Base-by-base conservation (phyloP, 2,797 vertebrate species). In the Squalus acanthias region DNA sequence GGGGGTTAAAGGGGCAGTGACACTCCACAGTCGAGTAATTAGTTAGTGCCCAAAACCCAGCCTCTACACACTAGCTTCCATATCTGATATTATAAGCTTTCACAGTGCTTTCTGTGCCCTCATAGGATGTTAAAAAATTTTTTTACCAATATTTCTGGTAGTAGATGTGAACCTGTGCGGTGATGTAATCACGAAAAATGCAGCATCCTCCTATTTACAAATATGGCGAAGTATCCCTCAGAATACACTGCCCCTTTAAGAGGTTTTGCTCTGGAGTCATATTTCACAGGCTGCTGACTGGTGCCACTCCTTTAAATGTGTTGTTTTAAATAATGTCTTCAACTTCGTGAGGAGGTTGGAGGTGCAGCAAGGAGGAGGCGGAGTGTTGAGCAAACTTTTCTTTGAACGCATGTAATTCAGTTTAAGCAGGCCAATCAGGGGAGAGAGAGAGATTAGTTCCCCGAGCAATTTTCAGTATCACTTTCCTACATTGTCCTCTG, bases 231-330 rank as follows among this genome's bases (percentile, higher is more conserved):
- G 57, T 63, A 33, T 6, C 33, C 13, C 12, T 57, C 57, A 63
- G 65, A 93, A 46, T 24, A 3, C 91, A 93, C 91, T 46, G n/a
- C 65, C 91, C 65, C 91, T 93, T 93, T 93, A 93, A 93, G 39
- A 46, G n/a, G 63, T 7, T 79, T 92, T 65, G 60, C 17, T 17
- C 7, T 46, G 39, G 5, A 39, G n/a, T 93, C 91, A 69, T 93
- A 69, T 69, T 60, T 63, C 57, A 89, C 33, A 82, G 87, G 24
- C 24, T 92, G 57, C 57, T 91, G 65, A 93, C 33, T 3, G n/a
- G 63, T 46, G 65, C 65, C 91, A 69, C 91, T 69, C 91, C 91
- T 67, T 93, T 39, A 69, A 20, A 69, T 6, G n/a, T 69, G 8
- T 93, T 67, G 39, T 69, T 85, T 67, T 3, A 39, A 46, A 67